Base-by-base conservation (phyloP, 2,113 vertebrate species). In the Neodon shergylaensis region DNA sequence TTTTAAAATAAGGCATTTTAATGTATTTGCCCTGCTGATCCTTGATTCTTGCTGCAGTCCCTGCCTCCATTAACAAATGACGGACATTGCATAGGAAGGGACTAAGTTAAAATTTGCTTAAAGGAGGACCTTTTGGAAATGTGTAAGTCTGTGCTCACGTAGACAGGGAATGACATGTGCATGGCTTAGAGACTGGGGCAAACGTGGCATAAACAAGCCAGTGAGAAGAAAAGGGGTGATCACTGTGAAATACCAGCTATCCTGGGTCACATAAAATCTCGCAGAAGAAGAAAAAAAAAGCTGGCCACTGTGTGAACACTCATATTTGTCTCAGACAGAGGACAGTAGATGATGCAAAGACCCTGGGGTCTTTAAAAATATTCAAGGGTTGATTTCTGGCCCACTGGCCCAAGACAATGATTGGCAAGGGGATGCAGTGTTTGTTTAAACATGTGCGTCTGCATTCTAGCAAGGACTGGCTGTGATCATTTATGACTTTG, bases 371-470 rank as follows among this genome's bases (percentile, higher is more conserved):
- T 91, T 95, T 19, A 70, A 89, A 83, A 70, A 49, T 28, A 78
- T 12, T 28, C 28, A 24, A 61, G 58, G 16, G 79, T 95, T 93
- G 63, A 89, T 76, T 95, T 95, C 68, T 52, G 49, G 16, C 39
- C 70, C 16, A 5, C 7, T 49, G 79, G 39, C 58, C 79, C 28
- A 93, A 42, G 91, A 52, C 47, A 76, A 3, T 10, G 6, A 14
- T 28, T 26, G 49, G 89, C 42, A 22, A 81, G 68, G 66, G 44
- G 47, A 7, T 77, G 14, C 76, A 47, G 61, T 65, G 61, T 91
- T 94, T 92, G 95, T 92, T 68, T 92, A 94, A 96, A 70, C 89
- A 94, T 70, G 73, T 93, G 93, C 88, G 91, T 49, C 84, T 26
- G 39, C 1, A 0, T 94, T 91, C 89, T 90, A 33, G 91, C 16